phyloP scores from a whole-genome alignment of 2,113 vertebrate genomes.

The Hippocampus guttulatus region DNA sequence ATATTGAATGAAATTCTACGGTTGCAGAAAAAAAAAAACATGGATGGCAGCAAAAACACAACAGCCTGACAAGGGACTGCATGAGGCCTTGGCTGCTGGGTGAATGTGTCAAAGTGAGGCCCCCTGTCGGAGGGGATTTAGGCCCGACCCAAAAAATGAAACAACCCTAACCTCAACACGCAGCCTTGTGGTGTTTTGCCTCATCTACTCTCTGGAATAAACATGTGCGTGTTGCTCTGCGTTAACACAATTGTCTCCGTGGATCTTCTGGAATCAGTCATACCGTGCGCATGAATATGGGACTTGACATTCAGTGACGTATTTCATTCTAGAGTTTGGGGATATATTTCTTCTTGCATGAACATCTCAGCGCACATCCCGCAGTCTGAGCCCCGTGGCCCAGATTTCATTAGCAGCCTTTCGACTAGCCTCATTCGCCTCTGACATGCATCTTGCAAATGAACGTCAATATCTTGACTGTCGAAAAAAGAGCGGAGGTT shows the following conservation, averaged over 20 bases:
- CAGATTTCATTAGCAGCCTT: conserved; percentile 64
- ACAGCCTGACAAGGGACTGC: conserved; percentile 64
- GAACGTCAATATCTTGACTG: conserved; percentile 69
- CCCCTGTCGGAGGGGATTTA: conserved; percentile 69
- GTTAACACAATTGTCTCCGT: conserved; percentile 31
- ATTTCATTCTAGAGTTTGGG: background rate
- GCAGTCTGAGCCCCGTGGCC: conserved; percentile 42
- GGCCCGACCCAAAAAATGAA: conserved; percentile 70
- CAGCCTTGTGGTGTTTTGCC: conserved; percentile 45
- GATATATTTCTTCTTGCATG: background rate
- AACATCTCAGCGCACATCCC: conserved; percentile 43
- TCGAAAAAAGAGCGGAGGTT: conserved; percentile 8
- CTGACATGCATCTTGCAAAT: conserved; percentile 68
- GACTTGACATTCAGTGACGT: conserved; percentile 11
- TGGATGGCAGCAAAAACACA: conserved; percentile 19
- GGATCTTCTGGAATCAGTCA: conserved; percentile 17
- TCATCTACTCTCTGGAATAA: conserved; percentile 23
- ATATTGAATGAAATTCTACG: background rate
- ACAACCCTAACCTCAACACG: conserved; percentile 60
- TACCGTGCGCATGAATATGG: conserved; percentile 21
- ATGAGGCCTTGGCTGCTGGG: conserved; percentile 50
- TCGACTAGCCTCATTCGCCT: conserved; percentile 45
- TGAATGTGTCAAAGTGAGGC: conserved; percentile 50
- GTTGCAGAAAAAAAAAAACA: conserved; percentile 30
- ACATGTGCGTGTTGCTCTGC: conserved; percentile 13